A percentile compares a stretch with the other conserved stretches of the same genome.
phyloP scores from a whole-genome alignment of 2,797 vertebrate species.

The Leucoraja ocellata region DNA sequence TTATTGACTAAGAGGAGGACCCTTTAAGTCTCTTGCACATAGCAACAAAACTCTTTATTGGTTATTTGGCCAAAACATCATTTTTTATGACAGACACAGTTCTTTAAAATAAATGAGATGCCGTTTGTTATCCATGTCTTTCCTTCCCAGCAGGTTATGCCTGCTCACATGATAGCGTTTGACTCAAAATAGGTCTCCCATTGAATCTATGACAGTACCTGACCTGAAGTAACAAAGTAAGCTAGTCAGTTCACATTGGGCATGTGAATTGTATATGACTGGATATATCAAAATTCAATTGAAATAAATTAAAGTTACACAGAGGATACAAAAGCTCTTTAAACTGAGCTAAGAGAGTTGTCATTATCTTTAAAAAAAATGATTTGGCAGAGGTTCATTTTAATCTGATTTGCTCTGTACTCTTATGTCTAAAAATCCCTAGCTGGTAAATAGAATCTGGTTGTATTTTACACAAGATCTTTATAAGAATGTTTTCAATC shows the following conservation, averaged over 20 bases:
- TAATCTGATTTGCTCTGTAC: not conserved
- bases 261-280: not conserved
- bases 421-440: not conserved
- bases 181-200: not conserved
- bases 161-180: not conserved
- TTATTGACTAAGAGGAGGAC: not conserved
- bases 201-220: not conserved
- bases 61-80: not conserved
- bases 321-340: not conserved
- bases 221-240: not conserved
- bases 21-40: not conserved
- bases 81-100: not conserved
- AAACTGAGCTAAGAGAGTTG: not conserved
- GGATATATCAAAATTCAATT: not conserved
- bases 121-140: not conserved
- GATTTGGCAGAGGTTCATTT: not conserved
- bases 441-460: slow-evolving; percentile 7
- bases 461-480: slow-evolving; percentile 8
- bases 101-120: not conserved
- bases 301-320: not conserved
- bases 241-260: not conserved
- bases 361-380: not conserved
- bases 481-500: slow-evolving; percentile 20
- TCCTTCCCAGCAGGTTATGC: not conserved
- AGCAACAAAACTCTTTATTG: not conserved